Evolutionary conservation across 1,140 invertebrate species (phyloP), one percentile per base, ranked within the genome.

Genomic region (Megathymus violae): DNA sequence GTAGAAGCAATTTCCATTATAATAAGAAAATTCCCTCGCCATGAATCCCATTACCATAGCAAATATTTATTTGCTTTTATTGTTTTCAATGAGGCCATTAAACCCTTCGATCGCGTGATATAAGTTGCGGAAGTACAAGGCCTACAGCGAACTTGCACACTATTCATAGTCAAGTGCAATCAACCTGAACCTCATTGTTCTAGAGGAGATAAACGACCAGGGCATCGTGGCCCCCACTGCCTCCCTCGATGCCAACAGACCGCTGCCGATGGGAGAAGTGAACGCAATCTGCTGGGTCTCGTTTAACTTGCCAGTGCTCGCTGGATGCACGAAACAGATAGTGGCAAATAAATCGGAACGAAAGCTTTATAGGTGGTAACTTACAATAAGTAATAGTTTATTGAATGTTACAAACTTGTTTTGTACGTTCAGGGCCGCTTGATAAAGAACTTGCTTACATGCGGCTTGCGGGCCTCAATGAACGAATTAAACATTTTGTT

Each of bases 181-280:
- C 81, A 82, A 87, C 80, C 82, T 80, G 77, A 82, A 84, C 78
- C 48, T 67, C 78, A 83, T 85, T 87, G 84, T 87, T 86, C 73
- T 69, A 67, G 38, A 19, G 16, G 46, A 71, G 67, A 72, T 70
- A 71, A 65, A 66, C 44, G 58, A 60, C 66, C 66, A 60, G 13
- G 43, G n/a, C 67, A 56, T 17, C 54, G 17, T 31, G 71, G 67
- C 31, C 71, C 47, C 19, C 64, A 25, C 44, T 34, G 36, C 66
- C 68, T 59, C 61, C 62, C 52, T 3, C 47, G 43, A 34, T 41
- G 44, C 34, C 38, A 50, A 7, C 22, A n/a, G 51, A 27, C 11
- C 22, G 54, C 15, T 13, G 27, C 19, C 19, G 11, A 9, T 4
- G 48, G 27, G 46, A 43, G 62, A 60, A 73, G 63, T 67, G 48